A percentile compares a stretch with the other conserved stretches of the same genome.
Evolutionary conservation across 2,113 vertebrate species (phyloP).

Genomic region (Lontra canadensis): DNA sequence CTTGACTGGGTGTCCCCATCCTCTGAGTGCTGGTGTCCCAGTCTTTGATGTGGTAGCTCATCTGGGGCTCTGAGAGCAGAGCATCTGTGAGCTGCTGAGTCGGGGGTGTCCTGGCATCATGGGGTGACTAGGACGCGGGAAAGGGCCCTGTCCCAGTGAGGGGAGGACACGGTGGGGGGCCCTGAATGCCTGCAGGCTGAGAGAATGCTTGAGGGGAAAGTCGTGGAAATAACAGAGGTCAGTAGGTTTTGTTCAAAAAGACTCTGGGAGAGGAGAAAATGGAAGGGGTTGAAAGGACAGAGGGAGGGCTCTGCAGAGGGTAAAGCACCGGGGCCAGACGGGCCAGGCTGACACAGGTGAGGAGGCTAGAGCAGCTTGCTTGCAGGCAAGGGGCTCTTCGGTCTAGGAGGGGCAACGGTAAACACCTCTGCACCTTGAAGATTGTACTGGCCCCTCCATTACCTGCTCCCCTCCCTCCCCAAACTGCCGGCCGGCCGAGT

Average conservation of each 20-base stretch:
- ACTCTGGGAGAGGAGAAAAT: neutral
- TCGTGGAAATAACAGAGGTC: neutral
- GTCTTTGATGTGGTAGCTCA: neutral
- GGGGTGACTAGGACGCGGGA: neutral
- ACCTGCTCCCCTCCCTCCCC: neutral
- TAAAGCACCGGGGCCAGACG: neutral
- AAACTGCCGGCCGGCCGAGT: neutral
- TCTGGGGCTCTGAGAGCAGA: neutral
- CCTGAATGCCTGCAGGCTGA: neutral
- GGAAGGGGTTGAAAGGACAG: neutral
- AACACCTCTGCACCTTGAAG: no score
- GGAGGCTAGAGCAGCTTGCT: neutral
- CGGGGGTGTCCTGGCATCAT: neutral
- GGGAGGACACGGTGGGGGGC: neutral
- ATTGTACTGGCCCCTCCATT: neutral
- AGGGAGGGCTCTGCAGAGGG: neutral
- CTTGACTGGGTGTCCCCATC: no score
- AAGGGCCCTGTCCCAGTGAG: neutral
- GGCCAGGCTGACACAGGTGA: neutral
- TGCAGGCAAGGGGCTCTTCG: neutral
- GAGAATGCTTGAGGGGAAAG: neutral
- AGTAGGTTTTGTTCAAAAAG: slow-evolving; percentile 11
- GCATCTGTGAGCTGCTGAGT: neutral
- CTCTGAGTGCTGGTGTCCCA: neutral
- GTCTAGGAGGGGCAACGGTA: neutral